A percentile compares a stretch with the other conserved stretches of the same genome.
Conservation (phyloP, 2,797 vertebrate species). For the Sphenopsis melanotis region DNA sequence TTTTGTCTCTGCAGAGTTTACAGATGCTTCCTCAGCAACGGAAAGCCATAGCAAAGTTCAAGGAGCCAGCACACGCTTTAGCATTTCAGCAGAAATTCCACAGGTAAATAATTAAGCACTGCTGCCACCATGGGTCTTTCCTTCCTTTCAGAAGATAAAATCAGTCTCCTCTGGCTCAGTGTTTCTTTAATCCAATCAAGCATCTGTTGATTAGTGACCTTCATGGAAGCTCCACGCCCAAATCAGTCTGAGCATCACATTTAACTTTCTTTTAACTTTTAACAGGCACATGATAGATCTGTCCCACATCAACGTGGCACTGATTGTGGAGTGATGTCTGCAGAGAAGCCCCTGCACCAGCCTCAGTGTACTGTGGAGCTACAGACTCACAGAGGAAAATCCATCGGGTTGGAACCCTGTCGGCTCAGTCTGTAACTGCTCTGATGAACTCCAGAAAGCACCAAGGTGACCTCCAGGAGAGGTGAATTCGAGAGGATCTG, state of each 20-base stretch:
- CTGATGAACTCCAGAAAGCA: neutral
- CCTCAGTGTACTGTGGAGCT: conserved; percentile 16
- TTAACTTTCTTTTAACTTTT: conserved; percentile 54
- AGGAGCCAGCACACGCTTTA: conserved; percentile 86
- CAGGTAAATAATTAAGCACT: conserved; percentile 79
- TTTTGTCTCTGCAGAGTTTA: conserved; percentile 83
- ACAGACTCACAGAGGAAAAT: neutral
- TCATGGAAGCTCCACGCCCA: neutral
- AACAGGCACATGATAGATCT: conserved; percentile 98
- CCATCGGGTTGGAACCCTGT: neutral
- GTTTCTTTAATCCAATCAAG: neutral
- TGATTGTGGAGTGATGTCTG: conserved; percentile 88
- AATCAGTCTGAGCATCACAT: neutral
- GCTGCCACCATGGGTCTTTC: neutral
- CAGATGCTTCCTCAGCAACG: conserved; percentile 95
- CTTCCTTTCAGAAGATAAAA: conserved; percentile 1
- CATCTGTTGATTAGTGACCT: neutral
- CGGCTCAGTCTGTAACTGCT: conserved; percentile 12
- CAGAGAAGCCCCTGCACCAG: neutral
- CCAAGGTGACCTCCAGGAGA: conserved; percentile 10
- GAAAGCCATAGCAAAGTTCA: conserved; percentile 94
- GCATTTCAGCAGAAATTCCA: conserved; percentile 97
- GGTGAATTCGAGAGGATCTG: conserved; percentile 41
- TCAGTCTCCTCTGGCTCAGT: neutral
- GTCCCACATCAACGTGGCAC: conserved; percentile 97